Evolutionary conservation across 2,797 vertebrate genomes (phyloP).

Genomic region (Sebastes diaconus): DNA sequence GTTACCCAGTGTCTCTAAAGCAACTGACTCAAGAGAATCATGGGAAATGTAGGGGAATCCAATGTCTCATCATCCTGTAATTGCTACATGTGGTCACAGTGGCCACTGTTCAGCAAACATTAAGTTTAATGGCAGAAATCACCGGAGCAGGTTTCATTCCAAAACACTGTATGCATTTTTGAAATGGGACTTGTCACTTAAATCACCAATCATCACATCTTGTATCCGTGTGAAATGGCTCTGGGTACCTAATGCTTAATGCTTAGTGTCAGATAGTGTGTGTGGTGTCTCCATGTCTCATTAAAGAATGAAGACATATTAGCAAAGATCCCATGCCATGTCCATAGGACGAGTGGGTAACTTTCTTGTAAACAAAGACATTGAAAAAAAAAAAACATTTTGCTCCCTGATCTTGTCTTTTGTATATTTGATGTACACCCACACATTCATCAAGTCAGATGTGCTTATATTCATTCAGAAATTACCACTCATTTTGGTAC

Average conservation of each 20-base stretch:
- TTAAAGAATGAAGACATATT: neutral
- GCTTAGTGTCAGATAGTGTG: neutral
- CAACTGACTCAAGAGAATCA: neutral
- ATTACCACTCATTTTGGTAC: neutral
- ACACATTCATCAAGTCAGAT: neutral
- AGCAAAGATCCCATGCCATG: neutral
- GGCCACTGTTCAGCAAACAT: neutral
- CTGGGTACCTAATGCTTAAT: neutral
- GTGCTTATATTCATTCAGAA: neutral
- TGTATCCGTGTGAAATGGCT: neutral
- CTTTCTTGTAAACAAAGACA: neutral
- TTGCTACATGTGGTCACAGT: neutral
- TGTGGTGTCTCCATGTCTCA: neutral
- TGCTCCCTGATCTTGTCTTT: neutral
- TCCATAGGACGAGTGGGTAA: neutral
- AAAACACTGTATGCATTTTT: neutral
- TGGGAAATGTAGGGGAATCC: neutral
- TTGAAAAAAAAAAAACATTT: neutral
- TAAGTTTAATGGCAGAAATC: neutral
- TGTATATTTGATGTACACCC: neutral
- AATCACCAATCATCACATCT: neutral
- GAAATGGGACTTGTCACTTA: neutral
- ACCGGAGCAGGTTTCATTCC: neutral
- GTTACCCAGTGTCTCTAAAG: neutral
- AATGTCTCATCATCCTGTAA: neutral